Percentiles rank a stretch among this genome's conserved stretches.
Evolutionary conservation across 2,888 invertebrate species (phyloP).

Genomic region (Agrilus mali): DNA sequence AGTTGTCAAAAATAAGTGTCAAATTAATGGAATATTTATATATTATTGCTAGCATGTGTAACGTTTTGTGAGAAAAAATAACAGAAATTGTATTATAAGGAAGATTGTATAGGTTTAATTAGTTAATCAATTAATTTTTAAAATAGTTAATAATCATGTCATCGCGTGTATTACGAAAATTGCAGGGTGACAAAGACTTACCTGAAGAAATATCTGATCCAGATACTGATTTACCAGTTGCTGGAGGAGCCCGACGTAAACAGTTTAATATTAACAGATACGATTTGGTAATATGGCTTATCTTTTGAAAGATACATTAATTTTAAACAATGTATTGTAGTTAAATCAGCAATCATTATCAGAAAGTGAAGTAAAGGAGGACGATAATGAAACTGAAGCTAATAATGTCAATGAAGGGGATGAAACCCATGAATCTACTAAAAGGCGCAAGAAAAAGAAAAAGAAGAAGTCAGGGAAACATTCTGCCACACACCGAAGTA

Average conservation of each 20-base stretch:
- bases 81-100: too few species aligned
- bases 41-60: too few species aligned
- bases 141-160: slow-evolving; percentile 37
- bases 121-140: too few species aligned
- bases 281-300: slow-evolving; percentile 47
- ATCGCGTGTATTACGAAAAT: slow-evolving; percentile 50
- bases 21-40: too few species aligned
- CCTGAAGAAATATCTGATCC: slow-evolving; percentile 39
- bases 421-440: slow-evolving; percentile 35
- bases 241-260: slow-evolving; percentile 41
- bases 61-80: too few species aligned
- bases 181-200: slow-evolving; percentile 45
- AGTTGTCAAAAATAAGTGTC: too few species aligned
- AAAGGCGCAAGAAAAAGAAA: slow-evolving; percentile 49
- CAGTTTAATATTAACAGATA: slow-evolving; percentile 53
- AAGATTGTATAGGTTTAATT: too few species aligned
- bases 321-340: slow-evolving; percentile 28
- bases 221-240: slow-evolving; percentile 35
- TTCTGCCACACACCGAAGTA: slow-evolving; percentile 39
- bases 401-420: slow-evolving; percentile 39
- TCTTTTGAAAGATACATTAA: background rate
- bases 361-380: slow-evolving; percentile 57
- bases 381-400: slow-evolving; percentile 51
- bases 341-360: slow-evolving; percentile 53
- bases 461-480: slow-evolving; percentile 49